A percentile compares a stretch with the other conserved stretches of the same genome.
Conservation (phyloP, 2,888 invertebrate species). For the Agriopis leucophaearia region DNA sequence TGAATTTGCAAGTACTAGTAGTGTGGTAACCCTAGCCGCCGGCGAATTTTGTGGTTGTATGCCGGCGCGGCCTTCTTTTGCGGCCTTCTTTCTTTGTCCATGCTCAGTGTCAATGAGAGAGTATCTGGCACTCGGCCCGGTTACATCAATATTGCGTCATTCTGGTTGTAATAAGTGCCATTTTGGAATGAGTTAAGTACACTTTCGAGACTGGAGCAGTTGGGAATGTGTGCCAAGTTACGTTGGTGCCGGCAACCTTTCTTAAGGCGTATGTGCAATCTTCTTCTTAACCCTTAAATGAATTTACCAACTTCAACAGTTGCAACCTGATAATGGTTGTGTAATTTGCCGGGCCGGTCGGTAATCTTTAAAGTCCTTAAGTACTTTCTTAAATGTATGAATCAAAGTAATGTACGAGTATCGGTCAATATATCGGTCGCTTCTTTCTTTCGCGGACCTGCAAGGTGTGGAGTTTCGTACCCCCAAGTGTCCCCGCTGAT, state of each 20-base stretch:
- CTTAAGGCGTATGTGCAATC: background rate
- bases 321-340: conserved; percentile 2
- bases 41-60: conserved; percentile 9
- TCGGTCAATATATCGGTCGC: no score
- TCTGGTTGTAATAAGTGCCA: conserved; percentile 8
- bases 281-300: conserved; percentile 11
- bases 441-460: no score
- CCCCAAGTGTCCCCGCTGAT: no score
- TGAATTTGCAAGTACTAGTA: background rate
- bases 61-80: conserved; percentile 26
- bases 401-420: no score
- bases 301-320: background rate
- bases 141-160: conserved; percentile 28
- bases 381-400: no score
- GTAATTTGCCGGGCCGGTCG: background rate
- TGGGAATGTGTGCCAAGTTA: conserved; percentile 27
- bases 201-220: conserved; percentile 14
- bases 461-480: no score
- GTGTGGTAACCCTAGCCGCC: conserved; percentile 6
- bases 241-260: conserved; percentile 30
- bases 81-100: conserved; percentile 28
- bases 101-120: conserved; percentile 32
- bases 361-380: no score
- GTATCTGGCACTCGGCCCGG: conserved; percentile 29
- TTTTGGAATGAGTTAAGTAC: conserved; percentile 19